Evolutionary conservation across 2,113 vertebrate genomes (phyloP).

Genomic region (Paradisaea rubra): DNA sequence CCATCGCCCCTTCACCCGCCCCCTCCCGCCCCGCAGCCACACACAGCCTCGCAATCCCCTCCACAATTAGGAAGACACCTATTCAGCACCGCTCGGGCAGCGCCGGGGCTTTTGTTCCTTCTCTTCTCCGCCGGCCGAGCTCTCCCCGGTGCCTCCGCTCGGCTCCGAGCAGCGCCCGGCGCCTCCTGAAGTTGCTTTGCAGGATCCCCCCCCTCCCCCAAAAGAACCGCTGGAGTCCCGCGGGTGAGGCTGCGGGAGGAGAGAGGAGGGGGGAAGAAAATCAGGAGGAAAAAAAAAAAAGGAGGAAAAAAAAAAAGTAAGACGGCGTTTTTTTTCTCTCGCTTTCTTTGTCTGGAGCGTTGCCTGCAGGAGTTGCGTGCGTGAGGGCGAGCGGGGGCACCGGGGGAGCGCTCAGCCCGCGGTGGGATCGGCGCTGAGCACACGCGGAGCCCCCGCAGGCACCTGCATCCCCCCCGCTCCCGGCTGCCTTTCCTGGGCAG

Average conservation of each 20-base stretch:
- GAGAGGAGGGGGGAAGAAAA: not conserved
- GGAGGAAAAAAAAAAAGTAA: not conserved
- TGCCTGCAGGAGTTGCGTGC: constrained; percentile 6
- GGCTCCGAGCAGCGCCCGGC: not conserved
- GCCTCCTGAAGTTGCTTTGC: not conserved
- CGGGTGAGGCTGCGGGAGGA: not conserved
- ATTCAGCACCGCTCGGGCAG: constrained; percentile 15
- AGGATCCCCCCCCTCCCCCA: not conserved
- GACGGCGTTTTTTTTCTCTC: not conserved
- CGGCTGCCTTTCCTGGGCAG: not conserved
- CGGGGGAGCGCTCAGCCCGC: not conserved
- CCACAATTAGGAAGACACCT: constrained; percentile 39
- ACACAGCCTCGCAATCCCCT: not conserved
- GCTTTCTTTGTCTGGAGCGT: constrained; percentile 58
- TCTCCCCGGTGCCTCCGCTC: not conserved
- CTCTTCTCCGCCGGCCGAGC: constrained; percentile 1
- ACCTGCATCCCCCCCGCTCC: not conserved
- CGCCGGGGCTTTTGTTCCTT: constrained; percentile 53
- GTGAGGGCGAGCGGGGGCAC: not conserved
- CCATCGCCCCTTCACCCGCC: constrained; percentile 39
- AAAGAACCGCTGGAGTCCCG: not conserved
- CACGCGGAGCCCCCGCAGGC: not conserved
- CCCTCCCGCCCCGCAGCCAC: constrained; percentile 38
- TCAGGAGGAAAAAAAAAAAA: not conserved
- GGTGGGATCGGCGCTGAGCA: not conserved